A percentile compares a stretch with the other conserved stretches of the same genome.
Conservation (phyloP, 2,797 vertebrate species). For the Pogonophryne albipinna region DNA sequence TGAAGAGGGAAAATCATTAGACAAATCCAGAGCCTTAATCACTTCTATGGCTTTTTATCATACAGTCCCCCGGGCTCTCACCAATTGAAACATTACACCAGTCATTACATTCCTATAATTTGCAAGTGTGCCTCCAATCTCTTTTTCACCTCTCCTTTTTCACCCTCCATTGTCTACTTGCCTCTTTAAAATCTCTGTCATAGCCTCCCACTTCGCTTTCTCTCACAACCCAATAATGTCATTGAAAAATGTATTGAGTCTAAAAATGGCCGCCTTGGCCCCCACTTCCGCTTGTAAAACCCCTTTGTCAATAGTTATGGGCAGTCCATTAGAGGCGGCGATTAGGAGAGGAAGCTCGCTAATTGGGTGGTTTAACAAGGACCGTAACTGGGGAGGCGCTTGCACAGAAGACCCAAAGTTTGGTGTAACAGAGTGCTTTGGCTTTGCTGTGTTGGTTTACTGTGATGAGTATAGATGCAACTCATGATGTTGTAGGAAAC, state of each 20-base stretch:
- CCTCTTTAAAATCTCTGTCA: constrained; percentile 9
- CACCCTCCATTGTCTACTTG: constrained; percentile 11
- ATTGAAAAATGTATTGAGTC: constrained; percentile 57
- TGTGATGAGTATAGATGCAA: constrained; percentile 3
- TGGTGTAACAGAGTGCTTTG: constrained; percentile 30
- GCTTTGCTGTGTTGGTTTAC: constrained; percentile 10
- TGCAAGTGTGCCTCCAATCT: constrained; percentile 2
- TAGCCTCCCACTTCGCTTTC: constrained; percentile 5
- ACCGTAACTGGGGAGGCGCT: constrained; percentile 16
- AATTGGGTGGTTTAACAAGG: constrained; percentile 74
- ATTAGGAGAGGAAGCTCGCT: constrained; percentile 64
- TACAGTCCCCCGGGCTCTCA: constrained; percentile 45
- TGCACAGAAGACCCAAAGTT: constrained; percentile 37
- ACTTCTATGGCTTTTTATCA: constrained; percentile 58
- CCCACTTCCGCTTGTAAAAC: constrained; percentile 49
- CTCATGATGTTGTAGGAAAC: constrained; percentile 9
- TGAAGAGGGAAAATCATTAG: constrained; percentile 60
- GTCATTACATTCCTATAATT: constrained; percentile 57
- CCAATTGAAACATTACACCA: constrained; percentile 56
- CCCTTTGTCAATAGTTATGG: constrained; percentile 60
- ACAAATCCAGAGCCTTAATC: constrained; percentile 68
- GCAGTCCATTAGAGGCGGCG: constrained; percentile 71
- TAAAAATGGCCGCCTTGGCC: constrained; percentile 60
- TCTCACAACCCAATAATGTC: constrained; percentile 11
- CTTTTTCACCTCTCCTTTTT: constrained; percentile 15